Percentiles rank a stretch among this genome's conserved stretches.
Evolutionary conservation across 2,797 vertebrate species (phyloP).

Genomic region (Pangasius larnaudii): DNA sequence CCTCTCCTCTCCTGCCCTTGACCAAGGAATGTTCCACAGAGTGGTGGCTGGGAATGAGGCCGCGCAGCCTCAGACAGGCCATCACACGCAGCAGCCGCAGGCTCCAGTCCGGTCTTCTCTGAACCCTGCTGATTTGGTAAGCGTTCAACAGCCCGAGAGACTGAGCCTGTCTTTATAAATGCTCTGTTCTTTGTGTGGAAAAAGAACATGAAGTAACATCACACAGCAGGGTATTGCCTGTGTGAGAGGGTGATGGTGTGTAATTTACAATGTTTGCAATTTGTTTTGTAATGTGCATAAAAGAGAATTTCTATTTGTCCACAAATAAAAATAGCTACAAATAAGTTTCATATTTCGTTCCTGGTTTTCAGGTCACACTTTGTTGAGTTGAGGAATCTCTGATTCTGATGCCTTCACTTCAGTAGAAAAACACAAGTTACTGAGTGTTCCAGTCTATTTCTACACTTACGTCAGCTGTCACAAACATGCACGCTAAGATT

Average conservation of each 20-base stretch:
- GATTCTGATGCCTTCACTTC: background rate
- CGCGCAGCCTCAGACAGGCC: conserved; percentile 69
- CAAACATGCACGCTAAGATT: conserved; percentile 57
- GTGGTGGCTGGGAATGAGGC: conserved; percentile 72
- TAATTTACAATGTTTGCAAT: background rate
- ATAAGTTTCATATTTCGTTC: background rate
- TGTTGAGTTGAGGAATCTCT: background rate
- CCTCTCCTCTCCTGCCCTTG: conserved; percentile 67
- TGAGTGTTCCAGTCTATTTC: conserved; percentile 57
- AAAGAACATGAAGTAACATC: conserved; percentile 7
- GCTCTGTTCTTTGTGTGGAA: conserved; percentile 19
- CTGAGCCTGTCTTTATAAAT: conserved; percentile 21
- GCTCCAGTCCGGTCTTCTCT: conserved; percentile 51
- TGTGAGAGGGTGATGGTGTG: background rate
- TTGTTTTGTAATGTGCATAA: background rate
- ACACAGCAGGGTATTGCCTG: background rate
- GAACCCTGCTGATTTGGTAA: conserved; percentile 42
- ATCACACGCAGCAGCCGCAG: conserved; percentile 58
- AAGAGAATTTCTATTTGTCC: background rate
- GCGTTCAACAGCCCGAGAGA: conserved; percentile 41
- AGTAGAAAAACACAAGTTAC: conserved; percentile 30
- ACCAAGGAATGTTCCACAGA: conserved; percentile 74
- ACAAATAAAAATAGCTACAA: conserved; percentile 1
- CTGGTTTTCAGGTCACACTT: background rate
- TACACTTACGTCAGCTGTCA: conserved; percentile 43